Percentiles rank a stretch among this genome's conserved stretches.
Conservation (phyloP, 2,797 vertebrate genomes). For the Forpus xanthops region DNA sequence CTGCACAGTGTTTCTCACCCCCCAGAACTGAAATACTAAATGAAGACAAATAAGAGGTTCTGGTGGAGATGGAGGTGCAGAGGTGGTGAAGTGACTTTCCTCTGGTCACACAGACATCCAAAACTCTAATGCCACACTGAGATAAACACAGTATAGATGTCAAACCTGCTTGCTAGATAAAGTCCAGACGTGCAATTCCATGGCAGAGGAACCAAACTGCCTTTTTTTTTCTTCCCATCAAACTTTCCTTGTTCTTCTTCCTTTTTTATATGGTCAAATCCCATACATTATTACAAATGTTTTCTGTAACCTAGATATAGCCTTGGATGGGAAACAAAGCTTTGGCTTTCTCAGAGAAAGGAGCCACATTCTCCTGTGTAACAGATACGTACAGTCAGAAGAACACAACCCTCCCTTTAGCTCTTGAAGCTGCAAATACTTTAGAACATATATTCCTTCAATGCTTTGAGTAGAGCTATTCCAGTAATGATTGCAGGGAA, state of each 20-base stretch:
- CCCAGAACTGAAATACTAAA: background rate
- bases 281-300: background rate
- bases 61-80: background rate
- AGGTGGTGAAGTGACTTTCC: background rate
- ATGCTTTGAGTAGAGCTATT: conserved; percentile 32
- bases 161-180: conserved; percentile 18
- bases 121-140: background rate
- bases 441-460: conserved; percentile 24
- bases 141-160: conserved; percentile 20
- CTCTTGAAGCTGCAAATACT: conserved; percentile 45
- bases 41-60: background rate
- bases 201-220: background rate
- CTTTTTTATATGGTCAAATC: background rate
- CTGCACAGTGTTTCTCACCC: background rate
- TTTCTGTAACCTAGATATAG: background rate
- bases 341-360: background rate
- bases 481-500: conserved; percentile 6
- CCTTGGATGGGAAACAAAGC: background rate
- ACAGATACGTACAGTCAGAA: background rate
- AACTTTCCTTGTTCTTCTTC: background rate
- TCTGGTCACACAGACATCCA: background rate
- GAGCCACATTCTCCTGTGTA: background rate
- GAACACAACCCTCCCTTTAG: background rate
- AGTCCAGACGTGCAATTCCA: background rate
- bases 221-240: background rate